Evolutionary conservation across 2,888 invertebrate genomes (phyloP), one percentile per base, ranked within the genome.

Genomic region (Drosophila melanosoma): DNA sequence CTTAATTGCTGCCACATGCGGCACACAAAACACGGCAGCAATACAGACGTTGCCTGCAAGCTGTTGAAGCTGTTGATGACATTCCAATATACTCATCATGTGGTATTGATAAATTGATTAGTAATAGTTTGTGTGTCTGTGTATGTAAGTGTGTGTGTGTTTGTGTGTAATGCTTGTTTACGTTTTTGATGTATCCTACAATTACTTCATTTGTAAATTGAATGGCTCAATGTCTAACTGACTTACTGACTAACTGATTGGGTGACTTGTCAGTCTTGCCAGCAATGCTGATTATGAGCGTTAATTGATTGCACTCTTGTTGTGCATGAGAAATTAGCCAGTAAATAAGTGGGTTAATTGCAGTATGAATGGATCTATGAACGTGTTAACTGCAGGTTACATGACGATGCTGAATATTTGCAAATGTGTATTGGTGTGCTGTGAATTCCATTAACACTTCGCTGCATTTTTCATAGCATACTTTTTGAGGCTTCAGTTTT

Each of bases 301-400:
- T 78, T 87, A 87, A 87, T 89, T 86, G 81, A 87, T 82, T 81
- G 74, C 71, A 79, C 74, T 80, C 38, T 84, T 81, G 74, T 76
- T 76, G 72, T 75, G 76, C 79, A 73, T 70, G 63, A 73, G 65
- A 79, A 70, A 69, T 71, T 71, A 64, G 68, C 40, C 52, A 60
- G 23, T 73, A 62, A 69, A 69, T 69, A 63, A 23, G 51, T 48
- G 36, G 40, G 23, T 57, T 61, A 57, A 56, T 68, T 59, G 17
- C 8, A 64, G 42, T 67, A 56, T 69, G 63, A 64, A 33, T 66
- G 48, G 32, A n/a, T 53, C 15, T 26, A 36, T 38, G 52, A 38
- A 38, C 35, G 42, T 40, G 51, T 32, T 38, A 45, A 33, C 17
- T 49, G n/a, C 17, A 33, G n/a, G 11, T 10, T 15, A 32, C 15